Conservation (phyloP, 1,140 invertebrate species). For the Lordiphosa mommai region DNA sequence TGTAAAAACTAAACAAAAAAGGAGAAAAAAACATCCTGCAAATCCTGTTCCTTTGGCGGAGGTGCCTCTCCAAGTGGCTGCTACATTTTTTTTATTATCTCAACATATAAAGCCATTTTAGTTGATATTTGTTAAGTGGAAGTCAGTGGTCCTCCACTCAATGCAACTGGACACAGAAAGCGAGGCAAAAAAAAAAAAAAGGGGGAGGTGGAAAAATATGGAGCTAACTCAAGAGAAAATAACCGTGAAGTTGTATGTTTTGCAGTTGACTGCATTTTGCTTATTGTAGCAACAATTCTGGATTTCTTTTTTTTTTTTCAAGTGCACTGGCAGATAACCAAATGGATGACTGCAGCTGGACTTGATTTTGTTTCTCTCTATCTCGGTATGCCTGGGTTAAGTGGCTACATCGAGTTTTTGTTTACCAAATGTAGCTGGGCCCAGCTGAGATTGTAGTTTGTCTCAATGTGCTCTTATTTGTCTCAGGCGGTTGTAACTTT, state of each 20-base stretch:
- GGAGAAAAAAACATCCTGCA: not conserved
- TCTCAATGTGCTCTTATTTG: too few species aligned
- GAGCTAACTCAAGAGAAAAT: conserved; percentile 65
- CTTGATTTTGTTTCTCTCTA: too few species aligned
- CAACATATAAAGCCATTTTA: conserved; percentile 46
- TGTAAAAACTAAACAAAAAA: not conserved
- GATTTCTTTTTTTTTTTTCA: conserved; percentile 23
- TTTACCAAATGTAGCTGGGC: too few species aligned
- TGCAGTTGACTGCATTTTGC: conserved; percentile 54
- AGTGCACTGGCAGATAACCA: conserved; percentile 45
- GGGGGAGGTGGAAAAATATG: conserved; percentile 34
- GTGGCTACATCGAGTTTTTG: too few species aligned
- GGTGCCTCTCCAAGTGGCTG: not conserved
- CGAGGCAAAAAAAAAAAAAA: not conserved
- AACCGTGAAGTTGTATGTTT: conserved; percentile 65
- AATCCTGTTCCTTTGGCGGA: not conserved
- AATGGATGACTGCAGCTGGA: conserved; percentile 28
- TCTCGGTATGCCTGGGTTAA: too few species aligned
- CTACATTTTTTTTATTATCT: conserved; percentile 34
- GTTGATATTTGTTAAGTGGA: conserved; percentile 49
- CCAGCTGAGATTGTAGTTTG: too few species aligned
- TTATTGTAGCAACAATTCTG: conserved; percentile 53
- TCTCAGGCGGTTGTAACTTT: too few species aligned
- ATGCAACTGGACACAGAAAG: not conserved
- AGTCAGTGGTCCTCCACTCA: conserved; percentile 8